phyloP scores from a whole-genome alignment of 2,888 invertebrate genomes.

The Xestoiulus laeticollis region DNA sequence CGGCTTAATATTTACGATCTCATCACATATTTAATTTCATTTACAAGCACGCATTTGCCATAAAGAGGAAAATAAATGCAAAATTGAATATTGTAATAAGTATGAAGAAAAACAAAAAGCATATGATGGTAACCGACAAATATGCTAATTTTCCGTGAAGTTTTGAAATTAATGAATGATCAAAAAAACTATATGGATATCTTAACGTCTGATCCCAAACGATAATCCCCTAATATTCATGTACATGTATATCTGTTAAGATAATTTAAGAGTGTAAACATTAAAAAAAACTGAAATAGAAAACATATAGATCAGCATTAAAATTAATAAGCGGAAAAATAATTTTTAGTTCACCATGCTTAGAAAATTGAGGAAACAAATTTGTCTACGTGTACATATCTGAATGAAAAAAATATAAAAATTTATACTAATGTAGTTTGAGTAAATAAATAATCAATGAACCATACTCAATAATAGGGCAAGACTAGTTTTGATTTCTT shows the following conservation, averaged over 20 bases:
- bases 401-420: too few relatives aligned
- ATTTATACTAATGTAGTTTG: too few relatives aligned
- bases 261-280: too few relatives aligned
- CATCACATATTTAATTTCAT: conserved; percentile 29
- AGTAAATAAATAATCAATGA: too few relatives aligned
- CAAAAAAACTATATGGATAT: not conserved
- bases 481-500: too few relatives aligned
- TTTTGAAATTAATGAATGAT: not conserved
- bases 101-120: not conserved
- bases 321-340: not conserved
- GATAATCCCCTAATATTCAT: conserved; percentile 1
- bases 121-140: not conserved
- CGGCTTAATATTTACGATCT: not conserved
- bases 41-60: conserved; percentile 7
- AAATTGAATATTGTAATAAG: not conserved
- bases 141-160: not conserved
- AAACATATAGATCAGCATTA: too few relatives aligned
- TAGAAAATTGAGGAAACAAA: too few relatives aligned
- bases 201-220: not conserved
- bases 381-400: too few relatives aligned
- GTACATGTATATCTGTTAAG: too few relatives aligned
- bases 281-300: too few relatives aligned
- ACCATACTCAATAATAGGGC: too few relatives aligned
- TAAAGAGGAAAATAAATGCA: conserved; percentile 28
- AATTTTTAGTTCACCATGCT: not conserved